Base-by-base conservation (phyloP, 2,113 vertebrate species). In the Lucifuga dentata region DNA sequence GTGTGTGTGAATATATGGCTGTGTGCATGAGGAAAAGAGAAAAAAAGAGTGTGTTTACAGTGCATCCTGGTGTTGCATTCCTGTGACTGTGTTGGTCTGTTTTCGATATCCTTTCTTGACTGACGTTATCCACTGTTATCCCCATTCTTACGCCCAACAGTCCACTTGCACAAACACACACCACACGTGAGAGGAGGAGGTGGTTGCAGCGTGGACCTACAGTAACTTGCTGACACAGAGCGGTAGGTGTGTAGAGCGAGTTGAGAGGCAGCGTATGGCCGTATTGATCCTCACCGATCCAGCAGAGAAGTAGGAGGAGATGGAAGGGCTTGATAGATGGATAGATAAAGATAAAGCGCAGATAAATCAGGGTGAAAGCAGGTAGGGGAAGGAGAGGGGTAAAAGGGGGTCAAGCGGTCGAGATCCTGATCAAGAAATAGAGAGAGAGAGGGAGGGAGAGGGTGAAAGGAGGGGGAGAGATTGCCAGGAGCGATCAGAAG, bases 211-310 rank as follows among this genome's bases (percentile, higher is more conserved):
- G 8, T 19, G 68, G 53, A 17, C n/a, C 40, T 40, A 3, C 1
- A 33, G 32, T 55, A 71, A 86, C 78, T 80, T 84, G 88, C 89
- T 90, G 91, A 93, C 80, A 90, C 77, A 65, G 71, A 52, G 21
- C 70, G 55, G 76, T 44, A 82, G 76, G 83, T 78, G 83, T 75
- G 76, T 15, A 19, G 79, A 21, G 50, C 57, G 73, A 76, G 78
- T 75, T 76, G 78, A 75, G 85, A 74, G 81, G 58, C 21, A n/a
- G 61, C 48, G 43, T 45, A 45, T n/a, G 55, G 64, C 39, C 39
- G 46, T 68, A 88, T 93, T 46, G 90, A 92, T 90, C 75, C 73
- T 33, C n/a, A 19, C 49, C 26, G 69, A 82, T 86, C 70, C 62
- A 35, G 67, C 24, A 64, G 76, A 79, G 78, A 48, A 78, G 84